Evolutionary conservation across 2,113 vertebrate species (phyloP), one percentile per base, ranked within the genome.

Genomic region (Channa argus): DNA sequence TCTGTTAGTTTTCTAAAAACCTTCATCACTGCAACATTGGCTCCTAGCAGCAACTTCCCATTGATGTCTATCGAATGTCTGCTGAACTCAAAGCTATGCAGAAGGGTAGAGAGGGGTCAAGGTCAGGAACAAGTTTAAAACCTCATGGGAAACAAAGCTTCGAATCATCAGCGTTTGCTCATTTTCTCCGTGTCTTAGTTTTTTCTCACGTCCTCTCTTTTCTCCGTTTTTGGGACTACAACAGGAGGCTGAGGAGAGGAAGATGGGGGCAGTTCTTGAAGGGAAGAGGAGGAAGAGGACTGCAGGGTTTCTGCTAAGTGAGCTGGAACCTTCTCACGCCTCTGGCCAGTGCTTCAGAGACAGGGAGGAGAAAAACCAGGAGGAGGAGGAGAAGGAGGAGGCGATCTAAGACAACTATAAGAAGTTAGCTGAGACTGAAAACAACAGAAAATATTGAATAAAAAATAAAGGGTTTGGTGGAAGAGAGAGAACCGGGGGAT

Each of bases 261-360:
- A 61, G 65, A 77, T n/a, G 51, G 63, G 63, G 46, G 59, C 44
- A 62, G 72, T 49, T 80, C 72, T 82, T 73, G 72, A 77, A 71
- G 67, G 74, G 66, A 75, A 63, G 55, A 85, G 66, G 82, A 79
- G 45, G 74, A 84, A 85, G 66, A 83, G 76, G 77, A 87, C 78
- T 88, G 88, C 77, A 83, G 86, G 89, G 79, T 77, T 71, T 88
- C 71, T 89, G 88, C 71, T 90, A 74, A 86, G 51, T 86, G 89
- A 91, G 82, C 87, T 79, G 85, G 86, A 92, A 92, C 89, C 87
- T 80, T 81, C 88, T 85, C 87, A 89, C 74, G 79, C 87, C 84
- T 86, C 79, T 88, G 89, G 85, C 67, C 89, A 85, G 73, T 73
- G 81, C 83, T 24, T 85, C 72, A 84, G 86, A 85, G 85, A 81